These are phyloP conservation scores for Chaetura pelagica DNA, from an alignment of 2,113 vertebrate genomes.

Conservation along the genomic window DNA sequence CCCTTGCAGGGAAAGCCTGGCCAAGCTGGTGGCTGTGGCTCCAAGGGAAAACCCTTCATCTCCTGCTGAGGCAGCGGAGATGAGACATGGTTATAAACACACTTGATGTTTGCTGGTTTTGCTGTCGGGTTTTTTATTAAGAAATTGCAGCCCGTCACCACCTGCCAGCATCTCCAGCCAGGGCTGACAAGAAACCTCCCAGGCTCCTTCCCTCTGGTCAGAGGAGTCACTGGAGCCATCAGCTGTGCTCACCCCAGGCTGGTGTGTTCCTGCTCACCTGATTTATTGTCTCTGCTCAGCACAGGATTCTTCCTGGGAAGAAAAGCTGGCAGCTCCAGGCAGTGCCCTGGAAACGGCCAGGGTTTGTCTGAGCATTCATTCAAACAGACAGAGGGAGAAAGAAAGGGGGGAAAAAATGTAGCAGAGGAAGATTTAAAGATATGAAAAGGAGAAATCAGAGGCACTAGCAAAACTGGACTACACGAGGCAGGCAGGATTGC, in stretches of 20 bases:
- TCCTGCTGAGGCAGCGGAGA: neutral
- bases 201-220: neutral
- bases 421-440: neutral
- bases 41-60: neutral
- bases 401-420: neutral
- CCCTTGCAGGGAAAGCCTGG: neutral
- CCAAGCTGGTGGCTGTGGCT: neutral
- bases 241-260: neutral
- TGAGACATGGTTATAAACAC: neutral
- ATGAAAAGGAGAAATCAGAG: neutral
- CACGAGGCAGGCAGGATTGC: neutral
- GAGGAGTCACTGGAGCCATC: neutral
- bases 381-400: neutral
- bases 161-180: neutral
- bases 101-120: neutral
- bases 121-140: neutral
- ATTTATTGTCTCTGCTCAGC: neutral
- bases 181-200: neutral
- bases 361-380: neutral
- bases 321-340: neutral
- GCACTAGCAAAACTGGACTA: neutral
- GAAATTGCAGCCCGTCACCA: neutral
- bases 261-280: neutral
- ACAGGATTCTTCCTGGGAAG: neutral
- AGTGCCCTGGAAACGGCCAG: conserved; percentile 20